Evolutionary conservation across 2,888 invertebrate genomes (phyloP), one percentile per base, ranked within the genome.

Genomic region (Rhyacophila evoluta): DNA sequence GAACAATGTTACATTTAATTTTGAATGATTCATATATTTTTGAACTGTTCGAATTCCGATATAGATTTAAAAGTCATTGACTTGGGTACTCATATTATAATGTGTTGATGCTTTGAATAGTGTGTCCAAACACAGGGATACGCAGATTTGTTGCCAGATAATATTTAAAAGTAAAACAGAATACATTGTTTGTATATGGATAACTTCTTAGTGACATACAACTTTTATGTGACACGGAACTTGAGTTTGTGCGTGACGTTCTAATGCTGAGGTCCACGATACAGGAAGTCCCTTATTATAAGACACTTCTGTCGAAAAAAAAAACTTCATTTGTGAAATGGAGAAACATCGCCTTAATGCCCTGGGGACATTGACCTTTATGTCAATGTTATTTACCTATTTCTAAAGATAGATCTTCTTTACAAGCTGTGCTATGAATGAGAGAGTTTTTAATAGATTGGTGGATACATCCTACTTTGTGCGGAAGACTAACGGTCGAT

Each of bases 221-320:
- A 55, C 1, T 19, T 8, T 25, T 55, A 10, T 10, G 0, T 8
- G 25, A 55, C 25, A 25, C 25, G 25, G 25, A 19, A 55, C 55
- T 55, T 25, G 55, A 25, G 55, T 25, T 55, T 25, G 55, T 55
- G 55, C 55, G 25, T 55, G 55, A 55, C 55, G 55, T 25, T 19
- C 19, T 55, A 55, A 55, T 55, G 25, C 55, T 55, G 55, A 55
- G 55, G 55, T 55, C 55, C 55, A 55, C 25, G 55, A 55, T 55
- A 55, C 55, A 55, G 55, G 55, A 55, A 55, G 55, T 55, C 55
- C 55, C 55, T 55, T 55, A 55, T 55, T 55, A 55, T 10, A 25
- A 55, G 55, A 55, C 19, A 55, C 55, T 55, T 25, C 25, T 25
- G 25, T 25, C 25, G 55, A 55, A 55, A 55, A 55, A 55, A 55